Evolutionary conservation across 1,140 invertebrate genomes (phyloP), one percentile per base, ranked within the genome.

Genomic region (Zaprionus ghesquierei): DNA sequence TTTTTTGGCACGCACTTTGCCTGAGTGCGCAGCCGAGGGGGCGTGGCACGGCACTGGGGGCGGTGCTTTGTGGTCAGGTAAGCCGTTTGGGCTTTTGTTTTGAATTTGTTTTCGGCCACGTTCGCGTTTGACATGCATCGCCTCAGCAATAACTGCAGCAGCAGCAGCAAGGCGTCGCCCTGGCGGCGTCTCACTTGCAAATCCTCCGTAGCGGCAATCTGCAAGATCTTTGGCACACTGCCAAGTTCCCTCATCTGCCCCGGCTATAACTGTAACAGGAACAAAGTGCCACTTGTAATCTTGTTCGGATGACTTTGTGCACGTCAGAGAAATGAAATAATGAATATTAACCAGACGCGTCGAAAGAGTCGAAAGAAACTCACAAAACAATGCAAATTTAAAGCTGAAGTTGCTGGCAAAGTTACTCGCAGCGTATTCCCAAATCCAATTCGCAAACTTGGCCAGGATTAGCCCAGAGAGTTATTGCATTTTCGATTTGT

Each of bases 111-210:
- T 86, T 81, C 29, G 65, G 79, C 62, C 55, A 56, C 55, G 55
- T 73, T 85, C 81, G 81, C 81, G 81, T 85, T 85, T 85, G 82
- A 85, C 81, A 85, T 85, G 81, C 81, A 85, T 85, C 78, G 82
- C 81, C 81, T 85, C 54, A 5, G 20, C 8, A 38, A 68, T 18
- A 50, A 50, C 51, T 46, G 22, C 29, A 56, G 29, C 29, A 5
- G n/a, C n/a, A n/a, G n/a, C n/a, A n/a, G n/a, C n/a, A 22, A 55
- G 50, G 69, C 69, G 69, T 59, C 56, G 55, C 64, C 65, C 64
- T 51, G 77, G 65, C 69, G 73, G 46, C 81, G 81, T 53, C 46
- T 58, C 44, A 18, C 35, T 53, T 72, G 81, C 81, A 84, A 81
- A 79, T 81, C 63, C 71, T 81, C 63, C 71, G 46, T 15, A 58